phyloP scores from a whole-genome alignment of 2,888 invertebrate genomes.

The Syrista parreyssii region DNA sequence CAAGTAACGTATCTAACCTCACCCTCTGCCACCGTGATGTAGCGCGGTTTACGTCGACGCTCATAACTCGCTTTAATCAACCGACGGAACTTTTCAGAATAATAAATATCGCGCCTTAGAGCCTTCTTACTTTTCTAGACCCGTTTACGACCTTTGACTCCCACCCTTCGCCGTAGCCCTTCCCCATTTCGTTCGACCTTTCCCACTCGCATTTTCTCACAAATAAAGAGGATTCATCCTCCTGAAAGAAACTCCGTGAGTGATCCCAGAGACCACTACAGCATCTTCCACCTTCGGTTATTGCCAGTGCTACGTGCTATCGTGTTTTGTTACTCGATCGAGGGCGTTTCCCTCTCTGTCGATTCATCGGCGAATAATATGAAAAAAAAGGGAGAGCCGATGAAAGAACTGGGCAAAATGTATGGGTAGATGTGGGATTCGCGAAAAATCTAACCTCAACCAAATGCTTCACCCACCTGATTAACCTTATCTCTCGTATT shows the following conservation, averaged over 20 bases:
- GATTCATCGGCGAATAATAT: not conserved
- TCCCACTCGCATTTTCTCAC: not conserved
- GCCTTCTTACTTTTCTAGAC: constrained; percentile 20
- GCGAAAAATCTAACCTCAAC: not conserved
- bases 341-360: not conserved
- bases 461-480: not conserved
- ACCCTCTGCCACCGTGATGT: not conserved
- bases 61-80: constrained; percentile 55
- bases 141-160: not conserved
- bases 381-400: not conserved
- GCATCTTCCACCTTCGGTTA: not conserved
- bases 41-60: constrained; percentile 13
- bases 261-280: not conserved
- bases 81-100: constrained; percentile 45
- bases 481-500: not conserved
- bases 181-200: not conserved
- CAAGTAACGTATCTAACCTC: not conserved
- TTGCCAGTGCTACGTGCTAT: not conserved
- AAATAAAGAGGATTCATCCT: not conserved
- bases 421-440: not conserved
- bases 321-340: not conserved
- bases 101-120: constrained; percentile 24
- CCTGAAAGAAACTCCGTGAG: not conserved
- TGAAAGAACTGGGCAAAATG: not conserved
- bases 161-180: not conserved